Percentiles rank a stretch among this genome's conserved stretches.
These are phyloP conservation scores for Heliconius eleuchia DNA, from an alignment of 1,140 invertebrate genomes.

Conservation along the genomic window DNA sequence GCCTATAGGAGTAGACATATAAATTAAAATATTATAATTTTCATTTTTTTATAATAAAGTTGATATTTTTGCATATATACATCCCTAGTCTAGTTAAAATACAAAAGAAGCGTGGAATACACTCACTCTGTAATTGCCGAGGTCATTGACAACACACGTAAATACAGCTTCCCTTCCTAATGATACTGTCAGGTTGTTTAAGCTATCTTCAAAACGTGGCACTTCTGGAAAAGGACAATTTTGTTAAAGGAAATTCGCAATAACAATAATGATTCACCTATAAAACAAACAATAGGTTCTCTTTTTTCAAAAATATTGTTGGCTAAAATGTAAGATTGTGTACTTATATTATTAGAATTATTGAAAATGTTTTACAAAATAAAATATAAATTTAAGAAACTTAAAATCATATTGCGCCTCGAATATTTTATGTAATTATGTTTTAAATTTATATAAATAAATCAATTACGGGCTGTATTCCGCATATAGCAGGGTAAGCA, in stretches of 20 bases:
- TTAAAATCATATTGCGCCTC: no score
- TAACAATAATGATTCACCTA: conserved; percentile 18
- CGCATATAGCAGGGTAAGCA: no score
- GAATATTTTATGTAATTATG: no score
- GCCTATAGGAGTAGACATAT: no score
- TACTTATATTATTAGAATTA: background rate
- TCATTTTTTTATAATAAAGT: no score
- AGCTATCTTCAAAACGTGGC: conserved; percentile 89
- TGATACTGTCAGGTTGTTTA: conserved; percentile 90
- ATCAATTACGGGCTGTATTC: no score
- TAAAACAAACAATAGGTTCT: background rate
- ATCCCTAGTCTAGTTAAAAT: background rate
- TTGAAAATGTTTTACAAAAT: background rate
- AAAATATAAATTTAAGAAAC: no score
- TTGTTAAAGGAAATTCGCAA: conserved; percentile 16
- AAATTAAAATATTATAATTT: no score
- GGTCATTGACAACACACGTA: conserved; percentile 90
- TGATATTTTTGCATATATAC: no score
- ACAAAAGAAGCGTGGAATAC: conserved; percentile 9
- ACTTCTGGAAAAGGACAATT: conserved; percentile 63
- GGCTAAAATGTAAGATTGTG: background rate
- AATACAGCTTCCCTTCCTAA: conserved; percentile 89
- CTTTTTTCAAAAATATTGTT: background rate
- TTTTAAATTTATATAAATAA: no score
- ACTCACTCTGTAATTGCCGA: conserved; percentile 89